Evolutionary conservation across 2,113 vertebrate species (phyloP), one percentile per base, ranked within the genome.

Genomic region (Centropus unirufus): DNA sequence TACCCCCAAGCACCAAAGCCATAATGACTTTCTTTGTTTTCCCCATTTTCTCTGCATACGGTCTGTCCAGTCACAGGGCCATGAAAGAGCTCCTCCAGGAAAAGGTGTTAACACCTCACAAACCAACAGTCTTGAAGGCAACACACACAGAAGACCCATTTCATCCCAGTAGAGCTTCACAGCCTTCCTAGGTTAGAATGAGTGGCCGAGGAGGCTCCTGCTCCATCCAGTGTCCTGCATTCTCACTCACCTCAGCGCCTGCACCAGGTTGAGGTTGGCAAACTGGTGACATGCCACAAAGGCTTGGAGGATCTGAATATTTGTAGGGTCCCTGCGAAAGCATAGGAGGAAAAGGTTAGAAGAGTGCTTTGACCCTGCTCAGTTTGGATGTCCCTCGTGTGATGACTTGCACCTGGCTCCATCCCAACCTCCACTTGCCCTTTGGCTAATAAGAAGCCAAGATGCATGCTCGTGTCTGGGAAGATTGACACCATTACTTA

Each of bases 241-340:
- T 1, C 7, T 63, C 21, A 46, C 98, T 98, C 69, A 99, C 99
- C 99, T 98, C 74, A 99, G 97, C 2, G 99, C 99, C 96, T 99
- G 99, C 24, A 99, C 99, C 19, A 99, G 97, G 96, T 99, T 99
- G 75, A 99, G 99, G 94, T 99, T 98, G 19, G 98, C 98, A 88
- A 99, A 99, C 92, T 99, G 98, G 13, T 99, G 99, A 82, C 99
- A 98, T 24, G 98, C 98, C 92, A 99, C 99, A 19, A 99, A 99
- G 58, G 98, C 98, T 93, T 99, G 99, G 42, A 99, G 98, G 59
- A 99, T 98, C 97, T 99, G 98, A 52, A 99, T 98, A 95, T 99
- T 98, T 83, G 97, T 77, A 27, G 98, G 97, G n/a, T 99, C 98
- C 95, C 99, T 99, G 90, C 42, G 26, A 61, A 54, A 89, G 22